Evolutionary conservation across 2,797 vertebrate species (phyloP), one percentile per base, ranked within the genome.

Genomic region (Tenualosa ilisha): DNA sequence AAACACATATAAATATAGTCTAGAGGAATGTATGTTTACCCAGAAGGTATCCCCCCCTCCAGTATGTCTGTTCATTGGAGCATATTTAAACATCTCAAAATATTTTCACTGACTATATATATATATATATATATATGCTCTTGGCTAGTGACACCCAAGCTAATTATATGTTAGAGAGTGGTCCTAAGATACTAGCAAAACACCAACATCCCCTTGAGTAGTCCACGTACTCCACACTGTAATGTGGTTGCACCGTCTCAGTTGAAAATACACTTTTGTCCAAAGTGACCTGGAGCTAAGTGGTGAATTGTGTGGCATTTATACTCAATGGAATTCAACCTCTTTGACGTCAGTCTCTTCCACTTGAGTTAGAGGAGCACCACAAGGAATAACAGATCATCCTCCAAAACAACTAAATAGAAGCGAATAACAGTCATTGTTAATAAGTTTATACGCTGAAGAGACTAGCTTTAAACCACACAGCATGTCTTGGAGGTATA

Each of bases 21-120:
- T 91, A 91, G 90, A 92, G 85, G 92, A 92, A 95, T 93, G 91
- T 90, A 46, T 79, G 72, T 79, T 79, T 79, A 79, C 6, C 87
- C 89, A 90, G 87, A 89, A 90, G 88, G 88, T 91, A 88, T 93
- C 87, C 84, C 86, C 89, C 85, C 81, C 31, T 31, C 31, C 31
- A 31, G 90, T 90, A 89, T 88, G 93, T 93, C 89, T 91, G 92
- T 93, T 91, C 89, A 92, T 86, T 86, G 84, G 87, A 85, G 84
- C 86, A 84, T 89, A 90, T 88, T 92, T 89, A 85, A 86, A 86
- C 81, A 61, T 87, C 84, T 86, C 86, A 85, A 88, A 88, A 90
- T 91, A 91, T 94, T 94, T 94, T 92, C 72, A 89, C 89, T 91
- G 88, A 90, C 93, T 94, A 95, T 93, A 94, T 93, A 94, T 92